phyloP scores from a whole-genome alignment of 1,140 invertebrate genomes.

The Kradibia gibbosae region DNA sequence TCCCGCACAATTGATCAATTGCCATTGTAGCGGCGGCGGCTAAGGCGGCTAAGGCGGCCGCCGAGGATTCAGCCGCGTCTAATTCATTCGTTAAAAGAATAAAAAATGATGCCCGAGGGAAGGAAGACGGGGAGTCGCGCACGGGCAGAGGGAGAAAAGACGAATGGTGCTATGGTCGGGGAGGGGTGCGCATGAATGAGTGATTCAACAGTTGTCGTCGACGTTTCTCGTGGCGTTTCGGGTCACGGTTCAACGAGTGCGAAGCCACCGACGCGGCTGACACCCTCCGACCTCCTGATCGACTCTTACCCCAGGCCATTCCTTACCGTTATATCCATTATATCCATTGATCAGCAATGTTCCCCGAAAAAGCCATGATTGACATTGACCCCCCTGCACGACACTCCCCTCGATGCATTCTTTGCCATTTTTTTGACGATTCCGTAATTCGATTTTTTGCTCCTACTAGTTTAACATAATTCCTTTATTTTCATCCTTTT shows the following conservation, averaged over 20 bases:
- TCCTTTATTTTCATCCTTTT: no score
- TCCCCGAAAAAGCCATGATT: background rate
- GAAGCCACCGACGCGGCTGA: slow-evolving; percentile 52
- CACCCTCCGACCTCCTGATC: background rate
- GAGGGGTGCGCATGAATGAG: slow-evolving; percentile 58
- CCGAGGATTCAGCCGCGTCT: slow-evolving; percentile 58
- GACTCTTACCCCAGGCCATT: background rate
- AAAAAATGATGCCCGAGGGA: slow-evolving; percentile 33
- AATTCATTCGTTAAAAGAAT: slow-evolving; percentile 59
- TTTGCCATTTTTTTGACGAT: no score
- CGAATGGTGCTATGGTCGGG: no score
- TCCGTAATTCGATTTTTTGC: no score
- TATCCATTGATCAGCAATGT: background rate
- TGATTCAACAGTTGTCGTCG: slow-evolving; percentile 61
- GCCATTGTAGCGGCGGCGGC: no score
- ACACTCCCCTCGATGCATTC: background rate
- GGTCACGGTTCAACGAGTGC: slow-evolving; percentile 67
- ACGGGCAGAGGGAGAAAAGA: slow-evolving; percentile 1
- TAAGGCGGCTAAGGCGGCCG: no score
- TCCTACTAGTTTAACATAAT: no score
- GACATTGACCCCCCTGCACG: background rate
- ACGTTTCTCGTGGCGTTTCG: slow-evolving; percentile 54
- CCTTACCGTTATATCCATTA: no score
- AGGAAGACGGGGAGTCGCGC: slow-evolving; percentile 53
- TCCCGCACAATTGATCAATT: slow-evolving; percentile 59